Conservation (phyloP, 2,113 vertebrate genomes). For the Eclectus roratus region DNA sequence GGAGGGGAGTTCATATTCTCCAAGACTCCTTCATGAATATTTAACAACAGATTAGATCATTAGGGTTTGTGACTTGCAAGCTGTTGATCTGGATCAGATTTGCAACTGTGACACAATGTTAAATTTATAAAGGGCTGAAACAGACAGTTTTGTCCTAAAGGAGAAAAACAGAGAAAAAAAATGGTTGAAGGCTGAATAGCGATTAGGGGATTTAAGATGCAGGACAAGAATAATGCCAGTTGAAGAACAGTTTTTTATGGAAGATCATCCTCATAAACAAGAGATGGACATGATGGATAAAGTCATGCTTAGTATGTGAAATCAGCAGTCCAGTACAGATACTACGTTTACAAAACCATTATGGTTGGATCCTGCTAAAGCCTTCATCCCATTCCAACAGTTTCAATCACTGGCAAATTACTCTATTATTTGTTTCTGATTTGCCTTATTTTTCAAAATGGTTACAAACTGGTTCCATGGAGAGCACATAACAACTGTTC, state of each 20-base stretch:
- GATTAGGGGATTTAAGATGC: constrained; percentile 12
- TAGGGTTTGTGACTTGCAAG: constrained; percentile 44
- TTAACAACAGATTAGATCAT: constrained; percentile 60
- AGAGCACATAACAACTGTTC: background rate
- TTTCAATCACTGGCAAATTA: constrained; percentile 13
- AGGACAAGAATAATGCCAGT: background rate
- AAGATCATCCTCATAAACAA: background rate
- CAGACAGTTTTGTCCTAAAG: constrained; percentile 12
- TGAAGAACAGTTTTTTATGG: background rate
- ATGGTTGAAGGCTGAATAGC: background rate
- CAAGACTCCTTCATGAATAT: constrained; percentile 68
- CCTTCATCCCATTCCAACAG: background rate
- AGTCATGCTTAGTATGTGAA: background rate
- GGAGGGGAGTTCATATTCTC: background rate
- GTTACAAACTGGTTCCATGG: background rate
- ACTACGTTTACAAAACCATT: constrained; percentile 37
- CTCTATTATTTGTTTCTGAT: constrained; percentile 15
- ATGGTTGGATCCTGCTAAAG: background rate
- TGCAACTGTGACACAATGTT: constrained; percentile 15
- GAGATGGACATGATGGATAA: background rate
- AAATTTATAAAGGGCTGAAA: constrained; percentile 57
- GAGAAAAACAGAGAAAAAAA: background rate
- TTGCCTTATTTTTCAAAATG: constrained; percentile 14
- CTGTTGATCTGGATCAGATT: constrained; percentile 60
- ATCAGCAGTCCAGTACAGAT: constrained; percentile 16